Base-by-base conservation (phyloP, 2,888 invertebrate species). In the Labia minor region DNA sequence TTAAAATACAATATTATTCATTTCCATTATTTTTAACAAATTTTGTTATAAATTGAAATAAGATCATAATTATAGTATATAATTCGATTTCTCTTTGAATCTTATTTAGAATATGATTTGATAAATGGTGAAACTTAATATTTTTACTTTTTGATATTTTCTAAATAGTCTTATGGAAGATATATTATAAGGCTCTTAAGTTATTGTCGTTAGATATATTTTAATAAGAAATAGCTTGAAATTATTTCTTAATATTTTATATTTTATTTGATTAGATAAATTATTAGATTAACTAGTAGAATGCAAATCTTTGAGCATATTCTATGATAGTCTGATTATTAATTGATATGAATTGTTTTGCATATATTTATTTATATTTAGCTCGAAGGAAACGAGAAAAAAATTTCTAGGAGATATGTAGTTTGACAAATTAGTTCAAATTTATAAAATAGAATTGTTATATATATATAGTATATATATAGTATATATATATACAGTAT, bases 101-200 rank as follows among this genome's bases (percentile, higher is more conserved):
- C 49, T 49, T 8, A 26, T 26, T 49, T 49, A 49, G n/a, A 49
- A 49, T 49, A 10, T 49, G 16, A 49, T 4, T 49, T 49, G 49
- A n/a, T 49, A 16, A 49, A 4, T 14, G n/a, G 3, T 49, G 49
- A 14, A 49, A 49, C 26, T 49, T 11, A 49, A 8, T 49, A 49
- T 49, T 49, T 49, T 49, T n/a, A 49, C 14, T 49, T 11, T 26
- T 26, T 26, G 26, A 26, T 26, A 16, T 49, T 16, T 49, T 49
- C 49, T 49, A 49, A 49, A 49, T 49, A 49, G 49, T 49, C 49
- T 49, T 49, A 49, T 49, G 49, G 49, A 49, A 49, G 49, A 49
- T 49, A 49, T 49, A 49, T 49, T 10, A 49, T 49, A n/a, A 49
- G 16, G 49, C n/a, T 16, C 14, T 49, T 49, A 8, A 49, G 49